Conservation (phyloP, 2,888 invertebrate species). For the Orthosia gracilis region DNA sequence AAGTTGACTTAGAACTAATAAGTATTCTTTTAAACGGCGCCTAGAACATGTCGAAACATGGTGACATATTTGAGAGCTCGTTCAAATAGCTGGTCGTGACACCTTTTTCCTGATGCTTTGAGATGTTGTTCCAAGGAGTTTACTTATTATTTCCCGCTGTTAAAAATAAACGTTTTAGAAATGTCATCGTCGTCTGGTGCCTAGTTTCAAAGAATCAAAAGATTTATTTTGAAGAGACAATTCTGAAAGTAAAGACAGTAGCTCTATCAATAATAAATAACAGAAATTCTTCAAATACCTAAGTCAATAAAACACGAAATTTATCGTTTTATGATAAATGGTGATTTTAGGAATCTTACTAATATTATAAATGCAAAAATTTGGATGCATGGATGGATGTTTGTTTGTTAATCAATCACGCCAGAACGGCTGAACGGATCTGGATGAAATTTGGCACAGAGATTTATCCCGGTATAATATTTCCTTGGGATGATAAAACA, state of each 20-base stretch:
- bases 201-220: not conserved
- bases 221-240: not conserved
- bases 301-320: conserved; percentile 6
- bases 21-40: conserved; percentile 49
- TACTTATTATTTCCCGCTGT: not conserved
- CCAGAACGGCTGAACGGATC: no score
- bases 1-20: conserved; percentile 60
- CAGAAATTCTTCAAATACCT: not conserved
- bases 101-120: conserved; percentile 21
- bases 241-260: not conserved
- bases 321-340: conserved; percentile 6
- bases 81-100: conserved; percentile 30
- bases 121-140: not conserved
- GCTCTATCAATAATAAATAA: not conserved
- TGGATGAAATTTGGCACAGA: no score
- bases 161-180: not conserved
- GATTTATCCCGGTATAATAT: no score
- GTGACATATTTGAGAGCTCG: conserved; percentile 19
- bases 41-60: conserved; percentile 37
- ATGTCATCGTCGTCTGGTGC: not conserved
- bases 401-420: no score
- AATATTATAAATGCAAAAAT: no score
- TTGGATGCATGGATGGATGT: no score
- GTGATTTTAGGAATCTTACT: not conserved
- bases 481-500: no score